Evolutionary conservation across 2,113 vertebrate genomes (phyloP).

Genomic region (Myotis lucifugus): DNA sequence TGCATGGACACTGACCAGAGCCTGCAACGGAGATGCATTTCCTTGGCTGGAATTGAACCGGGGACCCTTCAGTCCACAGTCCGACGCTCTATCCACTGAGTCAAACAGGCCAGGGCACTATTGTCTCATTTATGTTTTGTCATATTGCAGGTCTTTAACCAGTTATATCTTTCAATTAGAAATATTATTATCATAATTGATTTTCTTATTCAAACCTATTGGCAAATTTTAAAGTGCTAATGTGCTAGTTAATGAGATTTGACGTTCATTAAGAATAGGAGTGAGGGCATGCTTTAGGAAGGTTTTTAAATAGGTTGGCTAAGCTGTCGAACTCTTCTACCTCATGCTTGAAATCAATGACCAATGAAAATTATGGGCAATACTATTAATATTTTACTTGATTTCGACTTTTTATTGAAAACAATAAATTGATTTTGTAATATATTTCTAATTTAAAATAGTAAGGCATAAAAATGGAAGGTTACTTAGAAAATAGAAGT

Average conservation of each 20-base stretch:
- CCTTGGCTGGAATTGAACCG: too few species aligned
- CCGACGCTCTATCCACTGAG: too few species aligned
- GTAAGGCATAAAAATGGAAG: not conserved
- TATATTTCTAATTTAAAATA: slow-evolving; percentile 2
- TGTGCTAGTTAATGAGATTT: not conserved
- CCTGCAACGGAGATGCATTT: too few species aligned
- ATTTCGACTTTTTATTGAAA: not conserved
- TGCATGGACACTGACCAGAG: too few species aligned
- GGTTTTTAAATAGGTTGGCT: not conserved
- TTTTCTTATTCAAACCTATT: not conserved
- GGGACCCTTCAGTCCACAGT: too few species aligned
- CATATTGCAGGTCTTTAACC: not conserved
- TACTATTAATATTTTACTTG: not conserved
- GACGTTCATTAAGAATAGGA: not conserved
- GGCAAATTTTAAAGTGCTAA: not conserved
- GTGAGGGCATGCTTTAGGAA: not conserved
- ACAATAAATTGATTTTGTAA: not conserved
- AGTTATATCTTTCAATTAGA: not conserved
- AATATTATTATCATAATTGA: slow-evolving; percentile 3
- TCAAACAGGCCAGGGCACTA: not conserved
- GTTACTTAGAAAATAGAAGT: not conserved
- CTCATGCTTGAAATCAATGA: not conserved
- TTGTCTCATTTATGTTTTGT: not conserved
- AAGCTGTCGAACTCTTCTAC: not conserved
- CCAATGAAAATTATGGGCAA: not conserved